These are phyloP conservation scores for Nansenia antarctica DNA, from an alignment of 2,113 vertebrate genomes.

Conservation along the genomic window DNA sequence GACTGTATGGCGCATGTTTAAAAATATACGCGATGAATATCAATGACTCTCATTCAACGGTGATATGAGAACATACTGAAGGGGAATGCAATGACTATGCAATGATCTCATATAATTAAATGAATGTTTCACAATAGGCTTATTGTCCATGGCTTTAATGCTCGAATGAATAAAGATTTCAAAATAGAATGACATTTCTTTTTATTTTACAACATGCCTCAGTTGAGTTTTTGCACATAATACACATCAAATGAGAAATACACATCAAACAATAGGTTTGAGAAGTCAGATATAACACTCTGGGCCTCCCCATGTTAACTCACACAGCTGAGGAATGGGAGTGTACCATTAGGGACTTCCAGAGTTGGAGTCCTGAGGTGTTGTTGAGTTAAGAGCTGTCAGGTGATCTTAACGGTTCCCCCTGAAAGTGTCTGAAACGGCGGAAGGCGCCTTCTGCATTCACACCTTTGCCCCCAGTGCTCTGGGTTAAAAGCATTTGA, in stretches of 20 bases:
- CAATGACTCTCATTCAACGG: too few relatives aligned
- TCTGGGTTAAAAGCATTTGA: conserved; percentile 73
- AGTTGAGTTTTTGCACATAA: neutral
- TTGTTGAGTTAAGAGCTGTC: conserved; percentile 63
- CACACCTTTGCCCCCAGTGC: conserved; percentile 60
- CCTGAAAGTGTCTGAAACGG: conserved; percentile 55
- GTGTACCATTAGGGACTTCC: neutral
- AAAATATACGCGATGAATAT: too few relatives aligned
- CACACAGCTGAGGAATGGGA: neutral
- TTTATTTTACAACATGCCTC: neutral
- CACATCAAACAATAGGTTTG: neutral
- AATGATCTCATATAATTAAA: too few relatives aligned
- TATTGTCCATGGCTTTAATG: too few relatives aligned
- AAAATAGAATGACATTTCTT: too few relatives aligned
- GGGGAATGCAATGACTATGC: too few relatives aligned
- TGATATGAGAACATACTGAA: too few relatives aligned
- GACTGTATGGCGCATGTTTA: too few relatives aligned
- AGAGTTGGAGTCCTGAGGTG: conserved; percentile 39
- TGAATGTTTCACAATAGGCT: too few relatives aligned
- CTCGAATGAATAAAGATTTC: too few relatives aligned
- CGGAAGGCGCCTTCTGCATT: conserved; percentile 63
- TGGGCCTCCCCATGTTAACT: neutral
- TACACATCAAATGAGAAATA: neutral
- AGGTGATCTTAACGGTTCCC: conserved; percentile 44
- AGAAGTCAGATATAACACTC: too few relatives aligned